A percentile compares a stretch with the other conserved stretches of the same genome.
Conservation (phyloP, 2,888 invertebrate genomes). For the Folsomia manolachei region DNA sequence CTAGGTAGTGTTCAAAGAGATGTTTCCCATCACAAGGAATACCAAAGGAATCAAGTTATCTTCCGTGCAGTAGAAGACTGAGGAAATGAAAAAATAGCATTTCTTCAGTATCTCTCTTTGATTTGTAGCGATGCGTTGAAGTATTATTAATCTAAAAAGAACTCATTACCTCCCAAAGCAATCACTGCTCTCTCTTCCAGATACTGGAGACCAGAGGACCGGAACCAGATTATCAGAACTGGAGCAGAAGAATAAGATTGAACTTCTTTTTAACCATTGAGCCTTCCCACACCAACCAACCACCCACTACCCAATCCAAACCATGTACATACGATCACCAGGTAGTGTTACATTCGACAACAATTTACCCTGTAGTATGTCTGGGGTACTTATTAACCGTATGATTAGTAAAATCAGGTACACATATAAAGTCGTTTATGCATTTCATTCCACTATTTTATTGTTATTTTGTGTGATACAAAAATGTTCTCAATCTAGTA, state of each 20-base stretch:
- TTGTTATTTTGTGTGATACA: slow-evolving; percentile 17
- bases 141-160: slow-evolving; percentile 39
- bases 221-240: neutral
- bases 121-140: slow-evolving; percentile 28
- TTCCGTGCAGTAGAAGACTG: neutral
- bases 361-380: too few species aligned
- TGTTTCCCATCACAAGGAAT: neutral
- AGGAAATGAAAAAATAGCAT: slow-evolving; percentile 1
- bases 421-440: neutral
- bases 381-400: neutral
- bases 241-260: neutral
- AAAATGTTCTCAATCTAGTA: slow-evolving; percentile 4
- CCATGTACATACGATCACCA: too few species aligned
- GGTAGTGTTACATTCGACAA: too few species aligned
- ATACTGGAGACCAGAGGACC: neutral
- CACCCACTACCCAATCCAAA: too few species aligned
- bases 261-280: too few species aligned
- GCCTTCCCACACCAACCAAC: too few species aligned
- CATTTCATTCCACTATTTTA: slow-evolving; percentile 14
- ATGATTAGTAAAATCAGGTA: neutral
- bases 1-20: neutral
- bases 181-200: slow-evolving; percentile 26
- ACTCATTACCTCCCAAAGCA: slow-evolving; percentile 38
- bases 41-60: slow-evolving; percentile 2
- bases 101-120: slow-evolving; percentile 28